A percentile compares a stretch with the other conserved stretches of the same genome.
Evolutionary conservation across 2,113 vertebrate genomes (phyloP).

Genomic region (Piaya cayana): DNA sequence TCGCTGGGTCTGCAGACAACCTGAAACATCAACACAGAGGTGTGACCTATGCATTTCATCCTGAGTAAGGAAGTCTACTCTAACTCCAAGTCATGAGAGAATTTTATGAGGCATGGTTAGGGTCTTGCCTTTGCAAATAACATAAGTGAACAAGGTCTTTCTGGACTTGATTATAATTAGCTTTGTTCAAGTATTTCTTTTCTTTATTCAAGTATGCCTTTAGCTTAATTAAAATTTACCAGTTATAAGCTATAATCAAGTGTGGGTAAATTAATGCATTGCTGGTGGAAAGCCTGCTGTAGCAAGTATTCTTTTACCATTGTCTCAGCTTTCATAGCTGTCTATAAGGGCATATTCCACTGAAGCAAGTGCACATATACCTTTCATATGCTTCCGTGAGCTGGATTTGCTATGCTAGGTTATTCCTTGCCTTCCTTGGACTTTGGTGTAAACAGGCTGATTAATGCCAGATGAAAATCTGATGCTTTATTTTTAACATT

Average conservation of each 20-base stretch:
- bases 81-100: neutral
- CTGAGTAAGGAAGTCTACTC: neutral
- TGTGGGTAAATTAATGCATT: neutral
- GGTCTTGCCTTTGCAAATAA: neutral
- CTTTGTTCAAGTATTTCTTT: neutral
- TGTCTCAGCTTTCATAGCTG: neutral
- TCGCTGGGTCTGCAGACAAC: neutral
- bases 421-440: neutral
- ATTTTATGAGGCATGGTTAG: neutral
- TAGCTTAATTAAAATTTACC: neutral
- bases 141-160: neutral
- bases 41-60: neutral
- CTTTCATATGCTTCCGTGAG: neutral
- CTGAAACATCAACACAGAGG: neutral
- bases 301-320: neutral
- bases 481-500: neutral
- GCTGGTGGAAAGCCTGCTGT: neutral
- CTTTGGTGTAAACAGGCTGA: neutral
- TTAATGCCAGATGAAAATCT: neutral
- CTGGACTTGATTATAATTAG: neutral
- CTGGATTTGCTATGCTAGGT: neutral
- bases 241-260: neutral
- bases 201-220: neutral
- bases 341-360: fast-evolving
- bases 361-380: neutral